Evolutionary conservation across 2,113 vertebrate species (phyloP).

Genomic region (Ivindomyrus marchei): DNA sequence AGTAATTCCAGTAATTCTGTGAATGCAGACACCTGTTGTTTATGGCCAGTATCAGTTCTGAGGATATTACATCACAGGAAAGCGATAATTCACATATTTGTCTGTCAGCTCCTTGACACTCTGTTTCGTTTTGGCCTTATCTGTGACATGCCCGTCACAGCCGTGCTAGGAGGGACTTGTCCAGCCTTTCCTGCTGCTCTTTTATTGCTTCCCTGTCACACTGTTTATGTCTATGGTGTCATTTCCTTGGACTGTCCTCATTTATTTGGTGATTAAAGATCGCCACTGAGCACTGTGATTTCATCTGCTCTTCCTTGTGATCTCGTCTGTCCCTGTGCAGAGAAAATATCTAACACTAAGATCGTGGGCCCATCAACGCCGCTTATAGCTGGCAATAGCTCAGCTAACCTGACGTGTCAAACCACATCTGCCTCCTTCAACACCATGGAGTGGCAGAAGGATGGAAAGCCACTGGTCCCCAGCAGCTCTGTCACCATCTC

Average conservation of each 20-base stretch:
- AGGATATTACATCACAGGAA: not conserved
- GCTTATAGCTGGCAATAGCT: slow-evolving; percentile 19
- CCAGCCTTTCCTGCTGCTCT: not conserved
- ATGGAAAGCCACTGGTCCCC: slow-evolving; percentile 11
- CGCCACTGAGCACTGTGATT: not conserved
- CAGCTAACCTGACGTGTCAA: slow-evolving; percentile 24
- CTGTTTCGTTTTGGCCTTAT: not conserved
- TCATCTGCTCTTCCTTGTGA: not conserved
- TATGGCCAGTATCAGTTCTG: not conserved
- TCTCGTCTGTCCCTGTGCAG: not conserved
- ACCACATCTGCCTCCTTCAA: not conserved
- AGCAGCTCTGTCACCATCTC: slow-evolving; percentile 14
- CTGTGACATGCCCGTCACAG: not conserved
- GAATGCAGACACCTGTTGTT: slow-evolving; percentile 10
- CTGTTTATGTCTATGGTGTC: not conserved
- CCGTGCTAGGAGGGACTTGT: too few species aligned
- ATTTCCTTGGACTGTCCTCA: not conserved
- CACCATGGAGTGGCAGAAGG: slow-evolving; percentile 16
- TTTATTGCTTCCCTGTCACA: not conserved
- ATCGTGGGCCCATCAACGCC: slow-evolving; percentile 7
- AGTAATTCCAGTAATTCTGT: slow-evolving; percentile 14
- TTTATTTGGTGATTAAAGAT: not conserved
- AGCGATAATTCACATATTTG: not conserved
- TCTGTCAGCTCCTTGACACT: not conserved
- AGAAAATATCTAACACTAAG: slow-evolving; percentile 4